Conservation (phyloP, 2,888 invertebrate genomes). For the Eristalinus sepulchralis region DNA sequence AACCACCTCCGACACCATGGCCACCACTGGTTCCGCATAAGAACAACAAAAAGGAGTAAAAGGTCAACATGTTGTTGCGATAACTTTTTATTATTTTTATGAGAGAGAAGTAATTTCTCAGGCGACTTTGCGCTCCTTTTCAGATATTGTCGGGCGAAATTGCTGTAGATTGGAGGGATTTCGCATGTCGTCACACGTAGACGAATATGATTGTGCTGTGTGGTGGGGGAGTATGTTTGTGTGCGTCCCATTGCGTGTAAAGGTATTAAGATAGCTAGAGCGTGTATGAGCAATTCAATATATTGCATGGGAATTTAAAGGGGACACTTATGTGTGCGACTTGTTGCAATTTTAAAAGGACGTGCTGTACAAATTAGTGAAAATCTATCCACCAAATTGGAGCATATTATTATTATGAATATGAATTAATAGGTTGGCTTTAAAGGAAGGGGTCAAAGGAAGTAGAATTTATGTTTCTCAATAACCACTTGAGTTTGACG, state of each 20-base stretch:
- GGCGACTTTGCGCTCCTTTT: slow-evolving; percentile 42
- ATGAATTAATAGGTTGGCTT: too few species aligned
- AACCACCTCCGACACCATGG: background rate
- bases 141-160: slow-evolving; percentile 46
- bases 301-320: background rate
- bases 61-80: slow-evolving; percentile 68
- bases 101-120: slow-evolving; percentile 35
- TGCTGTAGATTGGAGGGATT: slow-evolving; percentile 54
- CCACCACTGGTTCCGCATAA: slow-evolving; percentile 20
- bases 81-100: slow-evolving; percentile 68
- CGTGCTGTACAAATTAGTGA: background rate
- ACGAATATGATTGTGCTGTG: background rate
- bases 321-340: slow-evolving; percentile 4
- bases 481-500: too few species aligned
- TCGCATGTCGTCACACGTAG: slow-evolving; percentile 3
- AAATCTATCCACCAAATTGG: too few species aligned
- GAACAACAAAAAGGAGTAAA: slow-evolving; percentile 5
- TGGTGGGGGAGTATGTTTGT: background rate
- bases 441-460: too few species aligned
- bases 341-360: slow-evolving; percentile 26
- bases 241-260: slow-evolving; percentile 10
- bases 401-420: too few species aligned
- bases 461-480: too few species aligned
- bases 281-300: slow-evolving; percentile 21
- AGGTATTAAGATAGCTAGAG: slow-evolving; percentile 32